phyloP scores from a whole-genome alignment of 2,888 invertebrate species.

The Notodromas monacha region DNA sequence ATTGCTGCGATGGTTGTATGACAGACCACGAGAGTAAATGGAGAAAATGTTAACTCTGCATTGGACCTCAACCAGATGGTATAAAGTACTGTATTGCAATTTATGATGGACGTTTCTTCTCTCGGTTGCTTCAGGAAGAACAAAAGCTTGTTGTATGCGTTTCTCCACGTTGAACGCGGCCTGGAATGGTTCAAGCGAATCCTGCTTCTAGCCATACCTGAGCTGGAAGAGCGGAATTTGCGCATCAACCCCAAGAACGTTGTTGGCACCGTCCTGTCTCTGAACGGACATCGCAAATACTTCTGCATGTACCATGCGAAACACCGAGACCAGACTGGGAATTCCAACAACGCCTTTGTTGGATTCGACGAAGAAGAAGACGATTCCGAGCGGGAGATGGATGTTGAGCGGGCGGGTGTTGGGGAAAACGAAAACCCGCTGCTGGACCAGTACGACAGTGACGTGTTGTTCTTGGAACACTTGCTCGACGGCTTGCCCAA shows the following conservation, averaged over 20 bases:
- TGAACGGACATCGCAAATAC: slow-evolving; percentile 87
- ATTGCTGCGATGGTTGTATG: no score
- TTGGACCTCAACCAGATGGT: no score
- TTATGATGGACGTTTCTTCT: no score
- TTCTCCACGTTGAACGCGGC: slow-evolving; percentile 59
- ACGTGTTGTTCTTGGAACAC: slow-evolving; percentile 30
- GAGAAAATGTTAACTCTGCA: no score
- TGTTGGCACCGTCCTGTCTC: slow-evolving; percentile 70
- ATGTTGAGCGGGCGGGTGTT: slow-evolving; percentile 13
- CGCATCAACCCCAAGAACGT: slow-evolving; percentile 85
- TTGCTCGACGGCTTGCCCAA: slow-evolving; percentile 65
- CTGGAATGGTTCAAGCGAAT: slow-evolving; percentile 73
- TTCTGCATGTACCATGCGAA: slow-evolving; percentile 96
- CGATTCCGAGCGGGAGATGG: slow-evolving; percentile 17
- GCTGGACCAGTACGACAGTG: slow-evolving; percentile 12
- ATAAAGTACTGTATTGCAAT: slow-evolving; percentile 7
- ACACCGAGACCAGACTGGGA: slow-evolving; percentile 30
- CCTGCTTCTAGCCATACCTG: slow-evolving; percentile 49
- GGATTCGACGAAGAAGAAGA: slow-evolving; percentile 26
- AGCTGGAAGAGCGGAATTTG: slow-evolving; percentile 29
- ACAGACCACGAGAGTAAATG: no score
- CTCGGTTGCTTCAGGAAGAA: slow-evolving; percentile 36
- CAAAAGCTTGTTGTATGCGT: slow-evolving; percentile 79
- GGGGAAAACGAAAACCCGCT: slow-evolving; percentile 13
- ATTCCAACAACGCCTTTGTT: slow-evolving; percentile 33